These are phyloP conservation scores for Helogale parvula DNA, from an alignment of 2,113 vertebrate species.

Conservation along the genomic window DNA sequence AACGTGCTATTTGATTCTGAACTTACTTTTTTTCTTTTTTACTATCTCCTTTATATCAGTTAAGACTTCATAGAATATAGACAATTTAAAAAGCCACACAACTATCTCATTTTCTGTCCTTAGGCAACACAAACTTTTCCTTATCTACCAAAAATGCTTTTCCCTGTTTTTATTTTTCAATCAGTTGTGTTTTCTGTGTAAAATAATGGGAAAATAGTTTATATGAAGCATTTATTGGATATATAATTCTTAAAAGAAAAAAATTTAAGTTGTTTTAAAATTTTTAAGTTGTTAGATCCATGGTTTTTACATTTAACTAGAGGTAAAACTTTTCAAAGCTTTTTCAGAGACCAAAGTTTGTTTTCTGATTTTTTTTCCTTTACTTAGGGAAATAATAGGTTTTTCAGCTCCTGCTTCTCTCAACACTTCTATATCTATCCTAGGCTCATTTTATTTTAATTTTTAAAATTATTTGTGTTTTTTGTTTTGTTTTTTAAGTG, in stretches of 20 bases:
- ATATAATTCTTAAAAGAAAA: not conserved
- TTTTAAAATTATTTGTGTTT: too few relatives aligned
- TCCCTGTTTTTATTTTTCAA: not conserved
- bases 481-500: too few relatives aligned
- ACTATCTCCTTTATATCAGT: not conserved
- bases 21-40: conserved; percentile 51
- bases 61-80: not conserved
- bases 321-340: not conserved
- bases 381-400: not conserved
- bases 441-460: not conserved
- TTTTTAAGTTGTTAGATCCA: not conserved
- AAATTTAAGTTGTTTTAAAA: not conserved
- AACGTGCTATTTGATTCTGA: conserved; percentile 61
- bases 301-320: not conserved
- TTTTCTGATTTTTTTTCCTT: not conserved
- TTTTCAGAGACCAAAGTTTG: conserved; percentile 34
- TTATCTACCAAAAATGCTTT: conserved; percentile 11
- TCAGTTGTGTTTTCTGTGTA: not conserved
- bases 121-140: not conserved
- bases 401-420: not conserved
- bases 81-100: conserved; percentile 30
- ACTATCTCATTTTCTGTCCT: not conserved
- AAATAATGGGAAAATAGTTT: conserved; percentile 23
- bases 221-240: not conserved
- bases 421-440: not conserved